A percentile compares a stretch with the other conserved stretches of the same genome.
Evolutionary conservation across 2,113 vertebrate genomes (phyloP).

Genomic region (Tachycineta bicolor): DNA sequence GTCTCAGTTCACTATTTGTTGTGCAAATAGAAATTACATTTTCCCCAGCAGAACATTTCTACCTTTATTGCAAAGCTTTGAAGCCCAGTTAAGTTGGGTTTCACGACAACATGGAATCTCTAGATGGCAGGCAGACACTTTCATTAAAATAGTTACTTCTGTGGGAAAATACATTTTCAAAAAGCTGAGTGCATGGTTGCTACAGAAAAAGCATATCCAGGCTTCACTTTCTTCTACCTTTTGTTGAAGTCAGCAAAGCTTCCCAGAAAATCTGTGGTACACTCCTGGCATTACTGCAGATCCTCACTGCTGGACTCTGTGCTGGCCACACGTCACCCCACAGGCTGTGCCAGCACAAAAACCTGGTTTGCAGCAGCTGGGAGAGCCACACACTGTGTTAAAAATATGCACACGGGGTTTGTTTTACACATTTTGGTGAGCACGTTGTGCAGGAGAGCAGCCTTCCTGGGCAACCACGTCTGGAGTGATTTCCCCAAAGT

Average conservation of each 20-base stretch:
- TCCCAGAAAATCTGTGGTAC: not conserved
- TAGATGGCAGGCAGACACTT: not conserved
- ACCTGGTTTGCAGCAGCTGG: not conserved
- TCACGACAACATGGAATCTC: not conserved
- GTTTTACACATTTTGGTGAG: not conserved
- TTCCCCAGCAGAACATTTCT: not conserved
- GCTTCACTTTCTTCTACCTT: not conserved
- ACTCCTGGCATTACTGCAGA: not conserved
- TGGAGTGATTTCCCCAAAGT: conserved; percentile 29
- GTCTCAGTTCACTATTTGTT: not conserved
- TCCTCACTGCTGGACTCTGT: not conserved
- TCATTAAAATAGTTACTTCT: not conserved
- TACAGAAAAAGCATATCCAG: not conserved
- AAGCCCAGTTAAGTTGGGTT: not conserved
- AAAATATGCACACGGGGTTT: not conserved
- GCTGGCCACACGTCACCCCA: not conserved
- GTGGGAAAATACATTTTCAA: not conserved
- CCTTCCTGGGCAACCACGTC: conserved; percentile 42
- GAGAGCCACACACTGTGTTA: not conserved
- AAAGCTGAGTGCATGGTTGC: not conserved
- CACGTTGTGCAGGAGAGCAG: not conserved
- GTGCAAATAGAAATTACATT: not conserved
- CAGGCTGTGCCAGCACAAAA: not conserved
- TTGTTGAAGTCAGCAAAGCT: not conserved
- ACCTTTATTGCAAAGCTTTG: not conserved